phyloP scores from a whole-genome alignment of 2,113 vertebrate species.

The Pteropus alecto region DNA sequence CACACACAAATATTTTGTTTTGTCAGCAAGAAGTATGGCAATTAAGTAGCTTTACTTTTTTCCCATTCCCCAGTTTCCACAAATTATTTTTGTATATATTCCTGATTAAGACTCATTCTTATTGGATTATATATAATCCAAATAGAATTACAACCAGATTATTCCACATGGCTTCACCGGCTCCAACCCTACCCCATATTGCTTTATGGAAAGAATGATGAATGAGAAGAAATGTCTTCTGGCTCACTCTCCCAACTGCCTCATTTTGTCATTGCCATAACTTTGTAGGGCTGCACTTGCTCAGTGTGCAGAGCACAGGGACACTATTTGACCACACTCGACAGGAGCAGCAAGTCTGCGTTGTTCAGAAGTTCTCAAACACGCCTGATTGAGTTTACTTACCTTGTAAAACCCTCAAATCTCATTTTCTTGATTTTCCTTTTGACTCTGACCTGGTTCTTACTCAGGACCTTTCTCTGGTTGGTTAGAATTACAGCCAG shows the following conservation, averaged over 20 bases:
- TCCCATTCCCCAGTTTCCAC: not conserved
- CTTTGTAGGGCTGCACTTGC: not conserved
- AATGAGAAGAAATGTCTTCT: not conserved
- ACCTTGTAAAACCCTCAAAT: not conserved
- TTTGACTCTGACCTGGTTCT: not conserved
- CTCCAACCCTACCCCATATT: too few relatives aligned
- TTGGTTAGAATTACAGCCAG: not conserved
- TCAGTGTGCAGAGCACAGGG: not conserved
- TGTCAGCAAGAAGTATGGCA: not conserved
- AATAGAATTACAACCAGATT: not conserved
- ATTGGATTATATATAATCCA: not conserved
- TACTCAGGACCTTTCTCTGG: not conserved
- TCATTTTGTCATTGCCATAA: not conserved
- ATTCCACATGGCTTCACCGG: not conserved
- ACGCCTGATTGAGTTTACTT: not conserved
- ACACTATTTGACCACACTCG: not conserved
- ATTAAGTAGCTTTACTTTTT: not conserved
- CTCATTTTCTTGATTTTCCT: not conserved
- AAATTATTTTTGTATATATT: not conserved
- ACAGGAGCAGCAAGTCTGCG: not conserved
- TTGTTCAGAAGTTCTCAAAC: not conserved
- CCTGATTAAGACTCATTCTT: not conserved
- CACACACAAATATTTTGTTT: not conserved
- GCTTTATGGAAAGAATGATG: not conserved
- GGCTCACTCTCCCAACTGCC: not conserved